Percentiles rank a stretch among this genome's conserved stretches.
These are phyloP conservation scores for Hylaeus volcanicus DNA, from an alignment of 1,140 invertebrate species.

Conservation along the genomic window DNA sequence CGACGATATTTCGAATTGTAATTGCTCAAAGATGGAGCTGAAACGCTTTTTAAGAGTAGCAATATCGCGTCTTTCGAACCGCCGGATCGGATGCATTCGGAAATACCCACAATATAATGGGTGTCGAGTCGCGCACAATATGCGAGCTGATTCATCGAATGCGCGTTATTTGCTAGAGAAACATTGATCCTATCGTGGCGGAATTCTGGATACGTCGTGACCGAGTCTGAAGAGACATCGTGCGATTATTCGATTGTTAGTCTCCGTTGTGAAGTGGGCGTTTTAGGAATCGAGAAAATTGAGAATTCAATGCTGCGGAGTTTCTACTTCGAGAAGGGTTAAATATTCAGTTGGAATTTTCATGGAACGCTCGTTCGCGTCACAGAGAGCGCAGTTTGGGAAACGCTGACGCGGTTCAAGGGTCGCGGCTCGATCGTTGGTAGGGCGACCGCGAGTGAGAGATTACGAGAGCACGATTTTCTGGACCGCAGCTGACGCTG, in stretches of 20 bases:
- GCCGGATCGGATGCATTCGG: constrained; percentile 20
- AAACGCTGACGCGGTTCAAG: too few relatives aligned
- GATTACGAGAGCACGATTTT: constrained; percentile 29
- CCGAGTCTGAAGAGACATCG: too few relatives aligned
- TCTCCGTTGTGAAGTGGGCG: too few relatives aligned
- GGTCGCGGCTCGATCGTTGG: too few relatives aligned
- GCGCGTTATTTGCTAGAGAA: constrained; percentile 26
- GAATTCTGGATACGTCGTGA: constrained; percentile 22
- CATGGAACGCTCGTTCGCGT: too few relatives aligned
- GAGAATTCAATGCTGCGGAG: too few relatives aligned
- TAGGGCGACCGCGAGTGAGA: constrained; percentile 5
- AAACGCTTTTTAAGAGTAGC: constrained; percentile 29
- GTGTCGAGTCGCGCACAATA: constrained; percentile 15
- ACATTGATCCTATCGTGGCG: constrained; percentile 20
- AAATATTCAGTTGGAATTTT: too few relatives aligned
- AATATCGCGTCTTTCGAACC: constrained; percentile 27
- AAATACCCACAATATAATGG: constrained; percentile 47
- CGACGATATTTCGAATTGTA: constrained; percentile 38
- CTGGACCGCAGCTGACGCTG: constrained; percentile 45
- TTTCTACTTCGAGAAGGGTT: too few relatives aligned
- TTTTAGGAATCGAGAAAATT: too few relatives aligned
- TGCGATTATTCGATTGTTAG: too few relatives aligned
- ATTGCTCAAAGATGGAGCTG: constrained; percentile 22
- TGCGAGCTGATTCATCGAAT: constrained; percentile 38
- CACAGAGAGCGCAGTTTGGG: too few relatives aligned